Evolutionary conservation across 2,113 vertebrate species (phyloP), one percentile per base, ranked within the genome.

Genomic region (Gadus chalcogrammus): DNA sequence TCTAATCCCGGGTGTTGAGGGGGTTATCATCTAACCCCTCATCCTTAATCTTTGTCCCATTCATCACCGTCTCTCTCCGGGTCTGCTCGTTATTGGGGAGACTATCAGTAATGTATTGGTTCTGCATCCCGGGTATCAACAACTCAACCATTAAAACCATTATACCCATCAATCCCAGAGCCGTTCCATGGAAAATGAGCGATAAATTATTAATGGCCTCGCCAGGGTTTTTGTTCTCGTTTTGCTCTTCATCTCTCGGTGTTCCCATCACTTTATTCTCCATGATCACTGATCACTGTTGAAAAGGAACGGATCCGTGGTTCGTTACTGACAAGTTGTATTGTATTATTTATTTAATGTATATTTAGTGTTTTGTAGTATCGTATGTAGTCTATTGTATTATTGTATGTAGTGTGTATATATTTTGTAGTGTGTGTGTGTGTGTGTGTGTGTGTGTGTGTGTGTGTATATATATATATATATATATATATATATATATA

Each of bases 121-220:
- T 70, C 64, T 48, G 7, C 20, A 20, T 20, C 20, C 65, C 72
- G 17, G 63, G 67, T 59, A 70, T 75, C 65, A 65, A 65, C 48
- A 55, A 72, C 70, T 78, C 76, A 73, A 74, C 79, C 79, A 65
- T 20, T 77, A 28, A 52, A 71, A 68, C 27, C 20, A 20, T 71
- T 68, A 18, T 62, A 77, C 20, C 20, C 20, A 20, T 20, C 20
- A 20, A 20, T 20, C 65, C 62, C 27, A 56, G 52, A 53, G 48
- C 66, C 55, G 77, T 80, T 85, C 83, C 84, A 70, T 82, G 74
- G 80, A 72, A 83, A 79, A 85, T 81, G 80, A 73, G 81, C 78
- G 82, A 89, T 91, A 83, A 88, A 91, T 91, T 87, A 89, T 89
- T 91, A 86, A 91, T 89, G 85, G 79, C 81, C 84, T 81, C 79